phyloP scores from a whole-genome alignment of 2,113 vertebrate genomes.

The Callospermophilus lateralis region DNA sequence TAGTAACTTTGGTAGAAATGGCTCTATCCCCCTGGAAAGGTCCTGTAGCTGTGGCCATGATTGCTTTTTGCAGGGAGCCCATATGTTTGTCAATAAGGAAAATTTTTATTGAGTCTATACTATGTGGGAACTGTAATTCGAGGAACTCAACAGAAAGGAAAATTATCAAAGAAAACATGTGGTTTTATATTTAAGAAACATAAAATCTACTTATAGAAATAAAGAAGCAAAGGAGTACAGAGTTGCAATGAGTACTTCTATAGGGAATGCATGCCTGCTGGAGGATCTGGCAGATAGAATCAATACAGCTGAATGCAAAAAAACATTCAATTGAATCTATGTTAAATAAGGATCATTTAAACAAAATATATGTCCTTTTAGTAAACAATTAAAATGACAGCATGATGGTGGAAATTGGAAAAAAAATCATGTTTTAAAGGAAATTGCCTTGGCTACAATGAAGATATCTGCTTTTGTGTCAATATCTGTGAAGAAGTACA shows the following conservation, averaged over 20 bases:
- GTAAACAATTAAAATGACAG: constrained; percentile 45
- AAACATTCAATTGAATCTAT: background rate
- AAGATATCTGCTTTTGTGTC: background rate
- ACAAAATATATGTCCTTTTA: background rate
- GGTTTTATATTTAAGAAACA: constrained; percentile 43
- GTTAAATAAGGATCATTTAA: constrained; percentile 51
- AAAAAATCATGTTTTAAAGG: background rate
- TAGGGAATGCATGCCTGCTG: background rate
- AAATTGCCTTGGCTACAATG: background rate
- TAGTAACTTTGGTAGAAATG: background rate
- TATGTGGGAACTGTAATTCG: background rate
- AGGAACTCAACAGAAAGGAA: background rate
- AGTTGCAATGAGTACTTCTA: background rate
- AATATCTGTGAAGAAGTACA: background rate
- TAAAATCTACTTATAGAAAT: background rate
- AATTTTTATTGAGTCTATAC: background rate
- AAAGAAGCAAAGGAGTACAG: background rate
- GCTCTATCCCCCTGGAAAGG: background rate
- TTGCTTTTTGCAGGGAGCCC: background rate
- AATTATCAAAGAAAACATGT: background rate
- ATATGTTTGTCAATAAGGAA: background rate
- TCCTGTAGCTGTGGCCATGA: rapidly evolving
- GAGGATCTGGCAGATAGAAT: background rate
- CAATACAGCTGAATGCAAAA: background rate
- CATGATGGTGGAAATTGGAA: background rate